phyloP scores from a whole-genome alignment of 2,113 vertebrate genomes.

The rabbit (Oryctolagus cuniculus) region DNA sequence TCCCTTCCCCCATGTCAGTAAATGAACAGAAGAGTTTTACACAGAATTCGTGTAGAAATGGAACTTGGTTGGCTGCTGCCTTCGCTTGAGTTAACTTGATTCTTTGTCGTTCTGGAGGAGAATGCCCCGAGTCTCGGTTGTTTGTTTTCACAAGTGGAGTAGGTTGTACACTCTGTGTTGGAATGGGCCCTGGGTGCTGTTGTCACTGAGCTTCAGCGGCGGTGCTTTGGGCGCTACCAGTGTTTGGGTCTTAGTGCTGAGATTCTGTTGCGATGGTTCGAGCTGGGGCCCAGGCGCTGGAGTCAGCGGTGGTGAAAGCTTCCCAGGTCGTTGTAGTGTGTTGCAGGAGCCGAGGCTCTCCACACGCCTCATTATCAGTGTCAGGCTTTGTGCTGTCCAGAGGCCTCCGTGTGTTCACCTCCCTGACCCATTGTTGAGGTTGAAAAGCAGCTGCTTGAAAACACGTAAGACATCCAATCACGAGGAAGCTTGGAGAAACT shows the following conservation, averaged over 20 bases:
- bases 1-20: rapidly evolving
- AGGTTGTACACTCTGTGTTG: background rate
- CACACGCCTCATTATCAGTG: background rate
- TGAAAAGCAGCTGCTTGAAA: constrained; percentile 16
- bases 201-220: background rate
- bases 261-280: background rate
- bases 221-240: background rate
- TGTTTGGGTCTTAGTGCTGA: background rate
- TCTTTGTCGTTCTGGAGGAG: background rate
- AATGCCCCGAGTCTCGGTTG: background rate
- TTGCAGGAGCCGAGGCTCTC: background rate
- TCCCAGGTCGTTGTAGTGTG: background rate
- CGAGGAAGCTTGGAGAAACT: background rate
- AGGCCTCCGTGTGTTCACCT: background rate
- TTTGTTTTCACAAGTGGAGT: constrained; percentile 21
- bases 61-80: background rate
- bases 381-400: background rate
- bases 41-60: background rate
- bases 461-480: background rate
- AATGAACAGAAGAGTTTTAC: background rate
- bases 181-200: background rate
- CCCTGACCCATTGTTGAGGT: background rate
- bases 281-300: background rate
- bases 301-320: background rate
- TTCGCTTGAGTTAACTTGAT: background rate